phyloP scores from a whole-genome alignment of 1,140 invertebrate species.

The Theocolax elegans region DNA sequence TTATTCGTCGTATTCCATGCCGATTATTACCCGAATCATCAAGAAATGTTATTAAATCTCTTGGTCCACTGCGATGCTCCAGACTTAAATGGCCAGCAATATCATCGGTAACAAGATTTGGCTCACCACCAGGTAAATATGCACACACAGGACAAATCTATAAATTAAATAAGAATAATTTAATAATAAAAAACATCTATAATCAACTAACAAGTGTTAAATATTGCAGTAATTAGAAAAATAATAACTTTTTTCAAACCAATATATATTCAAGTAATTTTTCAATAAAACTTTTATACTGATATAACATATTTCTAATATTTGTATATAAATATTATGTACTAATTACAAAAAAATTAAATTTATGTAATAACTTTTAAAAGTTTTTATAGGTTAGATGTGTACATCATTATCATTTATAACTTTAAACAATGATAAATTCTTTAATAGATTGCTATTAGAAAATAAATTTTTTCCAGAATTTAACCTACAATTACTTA shows the following conservation, averaged over 20 bases:
- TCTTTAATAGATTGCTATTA: too few relatives aligned
- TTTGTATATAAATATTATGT: too few relatives aligned
- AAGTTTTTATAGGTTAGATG: conserved; percentile 27
- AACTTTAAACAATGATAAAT: not conserved
- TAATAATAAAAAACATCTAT: not conserved
- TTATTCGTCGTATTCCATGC: conserved; percentile 86
- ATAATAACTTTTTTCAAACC: too few relatives aligned
- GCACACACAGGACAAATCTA: conserved; percentile 96
- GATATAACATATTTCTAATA: too few relatives aligned
- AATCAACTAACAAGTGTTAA: not conserved
- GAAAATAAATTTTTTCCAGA: too few relatives aligned
- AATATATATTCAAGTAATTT: too few relatives aligned
- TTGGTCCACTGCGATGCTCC: conserved; percentile 89
- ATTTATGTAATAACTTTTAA: not conserved
- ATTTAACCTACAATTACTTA: too few relatives aligned
- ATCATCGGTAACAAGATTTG: conserved; percentile 97
- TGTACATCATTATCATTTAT: not conserved
- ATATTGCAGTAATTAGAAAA: not conserved
- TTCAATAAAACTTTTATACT: too few relatives aligned
- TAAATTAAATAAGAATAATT: conserved; percentile 12
- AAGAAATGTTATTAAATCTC: conserved; percentile 88
- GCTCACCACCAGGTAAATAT: conserved; percentile 93
- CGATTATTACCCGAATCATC: conserved; percentile 87
- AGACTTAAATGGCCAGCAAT: conserved; percentile 95
- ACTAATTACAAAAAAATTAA: not conserved